These are phyloP conservation scores for Heterotilapia buettikoferi DNA, from an alignment of 2,113 vertebrate genomes.

Conservation along the genomic window DNA sequence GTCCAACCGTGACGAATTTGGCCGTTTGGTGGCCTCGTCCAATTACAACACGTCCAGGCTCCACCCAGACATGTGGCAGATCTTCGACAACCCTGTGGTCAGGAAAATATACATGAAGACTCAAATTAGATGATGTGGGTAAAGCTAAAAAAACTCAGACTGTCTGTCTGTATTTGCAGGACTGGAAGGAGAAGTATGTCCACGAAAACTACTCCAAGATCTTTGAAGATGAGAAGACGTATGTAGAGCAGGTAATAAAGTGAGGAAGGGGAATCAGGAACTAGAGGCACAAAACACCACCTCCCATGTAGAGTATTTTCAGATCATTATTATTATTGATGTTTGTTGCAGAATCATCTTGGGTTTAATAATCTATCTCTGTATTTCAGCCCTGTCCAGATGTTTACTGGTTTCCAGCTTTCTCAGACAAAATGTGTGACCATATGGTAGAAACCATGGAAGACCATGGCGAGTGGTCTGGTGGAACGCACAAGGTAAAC, in stretches of 20 bases:
- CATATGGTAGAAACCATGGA: conserved; percentile 78
- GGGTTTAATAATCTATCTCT: not conserved
- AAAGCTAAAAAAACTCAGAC: not conserved
- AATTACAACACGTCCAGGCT: conserved; percentile 60
- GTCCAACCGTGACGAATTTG: conserved; percentile 56
- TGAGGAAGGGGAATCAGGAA: accelerated
- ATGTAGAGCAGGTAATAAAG: conserved; percentile 46
- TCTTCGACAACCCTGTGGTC: conserved; percentile 62
- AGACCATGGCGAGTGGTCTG: conserved; percentile 74
- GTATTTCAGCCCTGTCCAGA: conserved; percentile 55
- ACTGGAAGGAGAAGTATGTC: conserved; percentile 65
- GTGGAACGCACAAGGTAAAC: conserved; percentile 69
- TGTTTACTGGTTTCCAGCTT: conserved; percentile 63
- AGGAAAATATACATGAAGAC: not conserved
- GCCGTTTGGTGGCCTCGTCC: conserved; percentile 40
- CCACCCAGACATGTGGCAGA: conserved; percentile 67
- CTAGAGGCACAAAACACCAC: not conserved
- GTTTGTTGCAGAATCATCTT: not conserved
- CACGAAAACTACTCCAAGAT: conserved; percentile 53
- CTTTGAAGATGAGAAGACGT: conserved; percentile 17
- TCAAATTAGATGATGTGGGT: not conserved
- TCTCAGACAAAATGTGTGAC: conserved; percentile 65
- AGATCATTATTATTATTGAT: not conserved
- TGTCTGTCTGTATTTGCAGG: conserved; percentile 12
- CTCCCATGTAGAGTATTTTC: not conserved